Base-by-base conservation (phyloP, 1,140 invertebrate species). In the Acromyrmex heyeri region DNA sequence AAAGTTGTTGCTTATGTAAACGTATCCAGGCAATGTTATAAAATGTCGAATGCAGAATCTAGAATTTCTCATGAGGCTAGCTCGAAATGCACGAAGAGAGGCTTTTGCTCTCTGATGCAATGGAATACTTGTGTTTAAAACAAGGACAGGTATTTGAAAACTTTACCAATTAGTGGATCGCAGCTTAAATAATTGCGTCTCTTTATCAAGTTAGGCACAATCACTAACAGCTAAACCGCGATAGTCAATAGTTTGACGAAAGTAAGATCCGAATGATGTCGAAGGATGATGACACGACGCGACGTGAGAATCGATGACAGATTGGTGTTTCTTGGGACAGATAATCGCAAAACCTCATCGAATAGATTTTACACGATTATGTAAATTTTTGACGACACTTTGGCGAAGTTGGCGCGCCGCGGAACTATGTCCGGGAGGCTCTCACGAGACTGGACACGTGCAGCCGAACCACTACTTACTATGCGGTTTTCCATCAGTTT, bases 361-460 rank as follows among this genome's bases (percentile, higher is more conserved):
- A 50, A 73, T 73, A 73, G 55, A 59, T 86, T 88, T 85, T 88
- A 78, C 59, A 30, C 64, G 78, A 62, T 85, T 85, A 87, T 88
- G 86, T 61, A 87, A 88, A 88, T 77, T 87, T 85, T 82, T 72
- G 14, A 65, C 27, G 34, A 44, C 77, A 38, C 24, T 30, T 53
- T 18, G 59, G 50, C 64, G 34, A 88, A 88, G 72, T 85, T 75
- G 57, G 57, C 38, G 72, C 34, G 57, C 34, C 62, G 59, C 72
- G 70, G 30, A 53, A 48, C 34, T 76, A 12, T 62, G 72, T 69
- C 38, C 67, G 57, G n/a, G 16, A 14, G 8, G 53, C 14, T 8
- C 57, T 77, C 57, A 72, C 70, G 72, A 83, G 76, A 88, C 87
- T 88, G 79, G 79, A 87, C 86, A 88, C 86, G 86, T 88, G 82